Percentiles rank a stretch among this genome's conserved stretches.
Conservation (phyloP, 1,140 invertebrate species). For the Caenorhabditis brenneri region DNA sequence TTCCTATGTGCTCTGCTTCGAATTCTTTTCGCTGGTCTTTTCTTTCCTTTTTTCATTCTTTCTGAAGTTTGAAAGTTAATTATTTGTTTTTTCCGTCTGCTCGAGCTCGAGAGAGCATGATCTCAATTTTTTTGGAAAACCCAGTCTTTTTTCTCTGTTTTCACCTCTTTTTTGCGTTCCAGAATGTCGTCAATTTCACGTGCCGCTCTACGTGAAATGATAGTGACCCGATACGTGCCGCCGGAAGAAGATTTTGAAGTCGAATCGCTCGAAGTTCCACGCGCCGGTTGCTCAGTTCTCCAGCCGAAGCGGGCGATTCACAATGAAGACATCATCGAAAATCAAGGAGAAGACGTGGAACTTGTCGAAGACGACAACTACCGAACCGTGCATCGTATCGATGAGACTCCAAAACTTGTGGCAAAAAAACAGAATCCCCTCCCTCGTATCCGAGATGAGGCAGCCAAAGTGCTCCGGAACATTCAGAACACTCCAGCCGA, state of each 20-base stretch:
- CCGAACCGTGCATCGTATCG: background rate
- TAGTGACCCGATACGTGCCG: background rate
- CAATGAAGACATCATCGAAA: background rate
- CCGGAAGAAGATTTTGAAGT: background rate
- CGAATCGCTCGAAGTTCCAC: background rate
- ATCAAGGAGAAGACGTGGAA: slow-evolving; percentile 6
- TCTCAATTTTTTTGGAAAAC: too few relatives aligned
- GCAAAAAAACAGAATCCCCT: background rate
- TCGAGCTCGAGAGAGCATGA: too few relatives aligned
- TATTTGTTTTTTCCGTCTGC: too few relatives aligned
- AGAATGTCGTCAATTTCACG: background rate
- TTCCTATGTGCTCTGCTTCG: too few relatives aligned
- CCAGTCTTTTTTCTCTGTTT: too few relatives aligned
- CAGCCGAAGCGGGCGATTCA: background rate
- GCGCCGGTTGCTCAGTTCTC: background rate
- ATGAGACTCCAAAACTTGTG: background rate
- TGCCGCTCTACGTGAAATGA: background rate
- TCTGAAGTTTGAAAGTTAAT: too few relatives aligned
- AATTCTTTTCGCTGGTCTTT: too few relatives aligned
- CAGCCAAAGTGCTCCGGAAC: background rate
- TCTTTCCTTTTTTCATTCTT: too few relatives aligned
- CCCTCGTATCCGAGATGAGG: background rate
- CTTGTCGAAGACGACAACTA: slow-evolving; percentile 30
- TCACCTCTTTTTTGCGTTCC: background rate
- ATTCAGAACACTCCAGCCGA: background rate